phyloP scores from a whole-genome alignment of 30 jellyfish, hydroid and myxozoan species.

The Clytia hemisphaerica region DNA sequence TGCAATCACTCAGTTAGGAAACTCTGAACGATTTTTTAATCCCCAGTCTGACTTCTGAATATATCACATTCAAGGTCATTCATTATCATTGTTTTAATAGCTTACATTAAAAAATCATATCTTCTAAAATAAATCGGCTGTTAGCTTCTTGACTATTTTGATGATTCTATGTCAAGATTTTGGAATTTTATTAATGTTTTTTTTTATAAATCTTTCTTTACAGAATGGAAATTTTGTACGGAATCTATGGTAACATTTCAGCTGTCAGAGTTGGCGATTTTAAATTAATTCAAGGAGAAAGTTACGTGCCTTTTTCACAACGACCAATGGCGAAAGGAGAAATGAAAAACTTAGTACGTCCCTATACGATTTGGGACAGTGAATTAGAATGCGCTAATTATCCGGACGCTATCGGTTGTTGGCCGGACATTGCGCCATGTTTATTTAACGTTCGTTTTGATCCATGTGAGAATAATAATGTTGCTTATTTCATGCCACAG shows the following conservation, averaged over 20 bases:
- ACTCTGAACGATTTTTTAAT: no score
- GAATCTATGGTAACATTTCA: slow-evolving; percentile 77
- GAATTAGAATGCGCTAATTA: slow-evolving; percentile 59
- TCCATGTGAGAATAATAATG: slow-evolving; percentile 93
- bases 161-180: no score
- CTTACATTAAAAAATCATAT: no score
- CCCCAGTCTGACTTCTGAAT: no score
- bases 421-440: slow-evolving; percentile 96
- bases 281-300: slow-evolving; percentile 68
- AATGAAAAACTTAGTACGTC: slow-evolving; percentile 24
- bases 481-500: slow-evolving; percentile 90
- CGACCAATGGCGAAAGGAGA: slow-evolving; percentile 51
- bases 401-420: slow-evolving; percentile 87
- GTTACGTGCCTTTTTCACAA: slow-evolving; percentile 24
- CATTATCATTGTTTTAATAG: no score
- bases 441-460: slow-evolving; percentile 87
- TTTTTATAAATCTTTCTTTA: neutral
- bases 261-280: slow-evolving; percentile 94
- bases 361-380: slow-evolving; percentile 82
- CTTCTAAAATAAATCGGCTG: no score
- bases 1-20: no score
- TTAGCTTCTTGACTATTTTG: no score
- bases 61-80: no score
- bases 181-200: no score
- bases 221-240: slow-evolving; percentile 76